Base-by-base conservation (phyloP, 2,797 vertebrate genomes). In the Catamblyrhynchus diadema region DNA sequence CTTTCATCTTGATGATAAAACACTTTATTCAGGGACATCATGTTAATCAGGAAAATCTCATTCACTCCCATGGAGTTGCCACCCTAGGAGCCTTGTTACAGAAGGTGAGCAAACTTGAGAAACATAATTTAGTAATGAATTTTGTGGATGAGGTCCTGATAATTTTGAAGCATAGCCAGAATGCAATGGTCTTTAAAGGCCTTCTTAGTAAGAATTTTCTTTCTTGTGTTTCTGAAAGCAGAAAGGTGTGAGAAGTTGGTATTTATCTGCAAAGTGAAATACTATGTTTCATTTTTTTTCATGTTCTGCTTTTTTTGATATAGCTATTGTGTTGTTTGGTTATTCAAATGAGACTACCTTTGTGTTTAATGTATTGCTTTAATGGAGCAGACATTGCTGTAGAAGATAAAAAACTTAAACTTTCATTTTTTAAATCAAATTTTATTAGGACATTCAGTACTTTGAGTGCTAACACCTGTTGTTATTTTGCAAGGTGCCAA, bases 21-120 rank as follows among this genome's bases (percentile, higher is more conserved):
- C 99, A 99, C 95, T 99, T 99, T 90, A 98, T 99, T 96, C 98
- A 99, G 97, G 98, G 99, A 81, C 99, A 99, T 91, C 97, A 96
- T 1, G 98, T 99, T 96, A 99, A 99, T 97, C 99, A 99, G 97
- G 99, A 99, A 96, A 99, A 97, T 90, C 98, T 99, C 72, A 98
- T 99, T 86, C 98, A 99, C 96, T 98, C 98, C 8, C 98, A 99
- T 59, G 98, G 98, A 51, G 98, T 98, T 53, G 97, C 98, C 24
- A 99, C 98, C 3, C 97, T 99, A 78, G 99, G 99, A 94, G 98
- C 98, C 20, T 98, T 99, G 94, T 98, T 99, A 93, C 99, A 99
- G 96, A 99, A 99, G 98, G 99, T 99, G 80, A 92, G 84, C 19
- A 66, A 86, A 37, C 54, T 47, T 77, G 53, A 81, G 59, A 72